Conservation (phyloP, 2,113 vertebrate genomes). For the Cephalopholis sonnerati region DNA sequence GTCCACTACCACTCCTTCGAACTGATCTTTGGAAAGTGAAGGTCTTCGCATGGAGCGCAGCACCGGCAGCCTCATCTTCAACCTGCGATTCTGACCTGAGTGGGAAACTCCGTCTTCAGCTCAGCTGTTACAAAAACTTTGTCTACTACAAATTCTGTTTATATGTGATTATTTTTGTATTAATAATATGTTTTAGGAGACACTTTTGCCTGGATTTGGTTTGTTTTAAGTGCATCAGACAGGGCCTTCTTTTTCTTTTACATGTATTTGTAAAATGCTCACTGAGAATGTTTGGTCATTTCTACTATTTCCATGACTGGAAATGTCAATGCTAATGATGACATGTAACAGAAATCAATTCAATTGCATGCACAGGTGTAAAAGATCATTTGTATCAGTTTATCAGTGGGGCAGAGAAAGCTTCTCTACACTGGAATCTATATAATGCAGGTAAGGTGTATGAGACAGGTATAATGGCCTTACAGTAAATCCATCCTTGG, state of each 20-base stretch:
- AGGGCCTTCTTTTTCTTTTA: not conserved
- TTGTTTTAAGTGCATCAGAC: not conserved
- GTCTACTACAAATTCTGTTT: not conserved
- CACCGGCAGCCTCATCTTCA: conserved; percentile 90
- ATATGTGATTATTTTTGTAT: not conserved
- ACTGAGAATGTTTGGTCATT: not conserved
- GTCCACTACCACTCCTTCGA: conserved; percentile 92
- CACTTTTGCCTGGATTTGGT: not conserved
- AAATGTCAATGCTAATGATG: not conserved
- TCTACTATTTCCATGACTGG: not conserved
- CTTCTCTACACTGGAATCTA: not conserved
- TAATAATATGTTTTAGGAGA: not conserved
- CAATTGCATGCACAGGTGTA: too few relatives aligned
- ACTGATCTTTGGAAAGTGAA: conserved; percentile 89
- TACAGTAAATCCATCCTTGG: conserved; percentile 87
- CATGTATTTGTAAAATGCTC: not conserved
- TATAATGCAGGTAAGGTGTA: not conserved
- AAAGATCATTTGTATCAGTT: not conserved
- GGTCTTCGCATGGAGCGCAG: conserved; percentile 85
- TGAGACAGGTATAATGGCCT: conserved; percentile 4
- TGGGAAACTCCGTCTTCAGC: not conserved
- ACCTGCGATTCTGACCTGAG: conserved; percentile 88
- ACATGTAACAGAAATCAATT: not conserved
- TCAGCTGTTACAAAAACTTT: not conserved
- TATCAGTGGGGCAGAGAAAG: not conserved